Base-by-base conservation (phyloP, 1,140 invertebrate species). In the Phymorhynchus buccinoides region DNA sequence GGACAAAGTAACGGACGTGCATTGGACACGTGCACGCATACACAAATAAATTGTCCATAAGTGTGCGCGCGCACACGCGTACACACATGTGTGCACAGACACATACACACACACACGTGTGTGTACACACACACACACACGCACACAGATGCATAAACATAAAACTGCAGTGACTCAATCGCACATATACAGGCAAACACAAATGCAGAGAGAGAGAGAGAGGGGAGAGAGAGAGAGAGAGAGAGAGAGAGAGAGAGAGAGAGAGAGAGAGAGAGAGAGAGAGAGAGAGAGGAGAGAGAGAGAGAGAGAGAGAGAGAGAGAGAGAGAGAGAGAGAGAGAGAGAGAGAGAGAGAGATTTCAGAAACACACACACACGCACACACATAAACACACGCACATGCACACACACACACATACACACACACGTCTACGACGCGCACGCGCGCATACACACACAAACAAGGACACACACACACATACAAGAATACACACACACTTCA, bases 251-350 rank as follows among this genome's bases (percentile, higher is more conserved):
- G 85, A 82, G n/a, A 27, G 81, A 22, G 85, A 80, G 35, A 80
- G 85, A 14, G 85, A 86, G 32, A 18, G 16, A 62, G 44, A 42
- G 85, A 71, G 85, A 82, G n/a, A 27, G 81, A 22, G 85, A 80
- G 32, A 80, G 85, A 14, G 85, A 6, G 16, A 68, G 12, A 42
- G n/a, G n/a, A n/a, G 37, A 62, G 35, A 71, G 56, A n/a, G 81
- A 68, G 81, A 71, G 62, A 73, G 44, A 30, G 48, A 71, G 71
- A 18, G 71, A 71, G 18, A 62, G 66, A 68, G 66, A 39, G 56
- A 71, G 66, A 42, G 62, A 35, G 66, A 71, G 56, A 73, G 62
- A 83, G 22, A 16, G 3, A 18, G 16, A 62, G 44, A 42, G 85
- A 75, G 85, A 83, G 22, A 32, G 82, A 6, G 85, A 81, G 30